A percentile compares a stretch with the other conserved stretches of the same genome.
Conservation (phyloP, 2,113 vertebrate species). For the Nothocercus nigrocapillus region DNA sequence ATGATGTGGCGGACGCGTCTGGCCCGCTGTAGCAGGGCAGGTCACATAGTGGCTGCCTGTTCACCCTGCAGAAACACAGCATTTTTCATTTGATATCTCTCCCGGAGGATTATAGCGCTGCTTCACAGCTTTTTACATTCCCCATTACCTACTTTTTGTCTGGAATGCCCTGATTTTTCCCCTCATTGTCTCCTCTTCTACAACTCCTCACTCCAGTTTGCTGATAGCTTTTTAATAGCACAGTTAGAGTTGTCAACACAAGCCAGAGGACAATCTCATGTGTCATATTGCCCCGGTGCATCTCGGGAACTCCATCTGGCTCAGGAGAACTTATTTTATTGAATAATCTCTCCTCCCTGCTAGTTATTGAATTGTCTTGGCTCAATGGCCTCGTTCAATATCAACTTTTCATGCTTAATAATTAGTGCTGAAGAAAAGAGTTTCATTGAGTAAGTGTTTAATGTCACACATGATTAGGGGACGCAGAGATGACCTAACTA, state of each 20-base stretch:
- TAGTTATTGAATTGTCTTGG: constrained; percentile 59
- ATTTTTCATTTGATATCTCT: not conserved
- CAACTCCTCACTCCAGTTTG: not conserved
- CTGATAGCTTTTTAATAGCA: constrained; percentile 64
- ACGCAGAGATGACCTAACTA: constrained; percentile 7
- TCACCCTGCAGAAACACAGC: not conserved
- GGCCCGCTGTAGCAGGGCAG: not conserved
- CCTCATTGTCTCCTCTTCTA: not conserved
- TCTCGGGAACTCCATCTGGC: constrained; percentile 39
- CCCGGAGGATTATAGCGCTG: not conserved
- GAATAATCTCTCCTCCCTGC: constrained; percentile 65
- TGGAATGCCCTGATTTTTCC: not conserved
- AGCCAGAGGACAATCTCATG: constrained; percentile 44
- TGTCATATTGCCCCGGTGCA: constrained; percentile 23
- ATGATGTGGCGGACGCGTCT: not conserved
- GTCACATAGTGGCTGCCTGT: not conserved
- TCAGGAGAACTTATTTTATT: constrained; percentile 24
- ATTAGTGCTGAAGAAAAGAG: constrained; percentile 39
- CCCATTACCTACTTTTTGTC: not conserved
- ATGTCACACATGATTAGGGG: constrained; percentile 67
- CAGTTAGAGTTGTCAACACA: constrained; percentile 39
- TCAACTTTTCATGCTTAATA: constrained; percentile 63
- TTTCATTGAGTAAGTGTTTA: constrained; percentile 60
- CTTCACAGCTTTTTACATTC: not conserved
- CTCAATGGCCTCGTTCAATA: constrained; percentile 58